Base-by-base conservation (phyloP, 2,113 vertebrate genomes). In the Lathamus discolor region DNA sequence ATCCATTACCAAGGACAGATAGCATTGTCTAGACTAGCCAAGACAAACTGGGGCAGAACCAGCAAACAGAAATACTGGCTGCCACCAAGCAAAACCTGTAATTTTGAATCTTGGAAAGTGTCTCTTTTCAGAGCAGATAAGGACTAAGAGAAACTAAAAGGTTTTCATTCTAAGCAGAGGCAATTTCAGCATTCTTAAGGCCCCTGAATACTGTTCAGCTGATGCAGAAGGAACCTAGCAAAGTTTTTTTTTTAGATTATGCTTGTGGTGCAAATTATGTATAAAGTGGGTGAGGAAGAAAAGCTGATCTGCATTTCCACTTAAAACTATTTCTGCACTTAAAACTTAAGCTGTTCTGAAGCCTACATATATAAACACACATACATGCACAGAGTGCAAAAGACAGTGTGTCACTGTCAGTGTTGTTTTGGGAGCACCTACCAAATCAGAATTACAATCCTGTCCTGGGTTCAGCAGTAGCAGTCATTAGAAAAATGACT, bases 211-310 rank as follows among this genome's bases (percentile, higher is more conserved):
- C 43, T 66, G 83, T 64, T 80, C 61, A 90, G 80, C 46, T 86
- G 66, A 94, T 96, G 67, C 66, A 95, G 66, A 94, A 92, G 69
- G 19, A 96, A 95, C 19, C 31, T 33, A 80, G 66, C n/a, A 75
- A 66, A 77, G 70, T 63, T 94, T 89, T 95, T 89, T 94, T 95
- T 87, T 94, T 90, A 79, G 88, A 88, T 41, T 61, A 90, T 62
- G 80, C 79, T 93, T 77, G 73, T 93, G 64, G 88, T 96, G 73
- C 39, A 90, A 94, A 90, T 94, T 88, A 94, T 90, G 77, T 92
- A 83, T 86, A 94, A 96, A 93, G 93, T 67, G 79, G 82, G 55
- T 88, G 83, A 84, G 61, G 37, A 90, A 86, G 72, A 80, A 93
- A 93, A 83, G 51, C 83, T 78, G 46, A 83, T 93, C 66, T 84